phyloP scores from a whole-genome alignment of 2,113 vertebrate genomes.

The Dromiciops gliroides region DNA sequence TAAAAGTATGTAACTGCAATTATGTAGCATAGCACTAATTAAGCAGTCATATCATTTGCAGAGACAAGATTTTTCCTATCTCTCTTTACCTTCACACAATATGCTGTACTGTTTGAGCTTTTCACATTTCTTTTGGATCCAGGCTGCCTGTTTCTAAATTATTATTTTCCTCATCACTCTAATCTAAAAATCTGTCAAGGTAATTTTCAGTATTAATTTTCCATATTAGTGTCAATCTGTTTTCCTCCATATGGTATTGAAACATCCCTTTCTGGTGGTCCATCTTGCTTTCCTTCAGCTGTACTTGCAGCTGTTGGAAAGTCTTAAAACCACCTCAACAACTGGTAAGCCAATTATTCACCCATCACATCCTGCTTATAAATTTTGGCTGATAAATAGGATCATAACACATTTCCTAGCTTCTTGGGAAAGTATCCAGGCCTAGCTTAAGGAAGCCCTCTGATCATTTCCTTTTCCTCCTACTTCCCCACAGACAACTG shows the following conservation, averaged over 20 bases:
- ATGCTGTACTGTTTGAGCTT: neutral
- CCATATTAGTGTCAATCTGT: neutral
- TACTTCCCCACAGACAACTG: slow-evolving; percentile 11
- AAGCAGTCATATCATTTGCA: slow-evolving; percentile 32
- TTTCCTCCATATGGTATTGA: slow-evolving; percentile 41
- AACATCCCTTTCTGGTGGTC: neutral
- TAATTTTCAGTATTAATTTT: slow-evolving; percentile 57
- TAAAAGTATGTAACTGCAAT: slow-evolving; percentile 12
- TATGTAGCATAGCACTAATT: slow-evolving; percentile 45
- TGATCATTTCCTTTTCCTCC: slow-evolving; percentile 61
- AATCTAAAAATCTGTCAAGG: slow-evolving; percentile 39
- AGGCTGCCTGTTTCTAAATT: slow-evolving; percentile 12
- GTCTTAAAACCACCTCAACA: neutral
- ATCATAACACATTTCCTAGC: slow-evolving; percentile 48
- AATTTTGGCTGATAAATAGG: slow-evolving; percentile 39
- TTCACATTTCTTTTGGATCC: slow-evolving; percentile 10
- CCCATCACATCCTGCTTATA: slow-evolving; percentile 46
- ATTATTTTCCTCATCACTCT: slow-evolving; percentile 46
- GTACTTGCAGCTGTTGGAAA: neutral
- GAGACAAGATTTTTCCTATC: neutral
- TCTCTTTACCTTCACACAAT: slow-evolving; percentile 22
- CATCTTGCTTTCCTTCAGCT: slow-evolving; percentile 46
- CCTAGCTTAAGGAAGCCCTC: neutral
- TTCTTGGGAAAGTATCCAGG: slow-evolving; percentile 52
- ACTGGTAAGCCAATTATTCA: slow-evolving; percentile 62